These are phyloP conservation scores for Campoplex nolae DNA, from an alignment of 2,888 invertebrate genomes.

Conservation along the genomic window DNA sequence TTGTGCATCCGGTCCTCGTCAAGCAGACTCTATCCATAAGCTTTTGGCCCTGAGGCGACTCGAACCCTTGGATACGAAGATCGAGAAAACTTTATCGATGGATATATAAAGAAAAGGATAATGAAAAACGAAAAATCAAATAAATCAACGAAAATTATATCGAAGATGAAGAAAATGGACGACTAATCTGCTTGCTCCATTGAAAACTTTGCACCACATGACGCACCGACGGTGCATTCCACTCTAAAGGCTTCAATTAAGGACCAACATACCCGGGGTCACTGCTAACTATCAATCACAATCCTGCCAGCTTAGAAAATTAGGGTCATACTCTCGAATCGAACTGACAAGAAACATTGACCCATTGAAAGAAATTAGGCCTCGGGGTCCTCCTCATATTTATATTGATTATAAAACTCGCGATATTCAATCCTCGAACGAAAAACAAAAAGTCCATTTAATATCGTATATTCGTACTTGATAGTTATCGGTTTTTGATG, in stretches of 20 bases:
- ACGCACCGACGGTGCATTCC: slow-evolving; percentile 52
- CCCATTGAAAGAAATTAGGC: slow-evolving; percentile 17
- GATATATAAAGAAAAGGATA: background rate
- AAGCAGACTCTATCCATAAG: slow-evolving; percentile 36
- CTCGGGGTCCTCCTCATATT: slow-evolving; percentile 20
- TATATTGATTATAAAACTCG: slow-evolving; percentile 22
- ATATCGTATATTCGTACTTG: background rate
- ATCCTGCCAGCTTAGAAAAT: slow-evolving; percentile 61
- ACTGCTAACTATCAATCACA: slow-evolving; percentile 69
- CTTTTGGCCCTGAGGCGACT: slow-evolving; percentile 25
- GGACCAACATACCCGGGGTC: slow-evolving; percentile 65
- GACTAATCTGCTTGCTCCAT: slow-evolving; percentile 44
- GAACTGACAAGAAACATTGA: slow-evolving; percentile 52
- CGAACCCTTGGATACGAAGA: slow-evolving; percentile 27
- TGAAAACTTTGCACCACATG: slow-evolving; percentile 40
- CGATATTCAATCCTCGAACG: background rate
- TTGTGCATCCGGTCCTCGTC: slow-evolving; percentile 59
- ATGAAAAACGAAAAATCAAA: slow-evolving; percentile 13
- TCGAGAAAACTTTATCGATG: slow-evolving; percentile 19
- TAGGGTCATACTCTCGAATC: slow-evolving; percentile 64
- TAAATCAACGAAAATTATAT: background rate
- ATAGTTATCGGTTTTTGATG: background rate
- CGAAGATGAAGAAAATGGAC: slow-evolving; percentile 5
- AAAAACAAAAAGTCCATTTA: background rate
- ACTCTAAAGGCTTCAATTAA: slow-evolving; percentile 64